A percentile compares a stretch with the other conserved stretches of the same genome.
These are phyloP conservation scores for Zaprionus bogoriensis DNA, from an alignment of 2,888 invertebrate species.

Conservation along the genomic window DNA sequence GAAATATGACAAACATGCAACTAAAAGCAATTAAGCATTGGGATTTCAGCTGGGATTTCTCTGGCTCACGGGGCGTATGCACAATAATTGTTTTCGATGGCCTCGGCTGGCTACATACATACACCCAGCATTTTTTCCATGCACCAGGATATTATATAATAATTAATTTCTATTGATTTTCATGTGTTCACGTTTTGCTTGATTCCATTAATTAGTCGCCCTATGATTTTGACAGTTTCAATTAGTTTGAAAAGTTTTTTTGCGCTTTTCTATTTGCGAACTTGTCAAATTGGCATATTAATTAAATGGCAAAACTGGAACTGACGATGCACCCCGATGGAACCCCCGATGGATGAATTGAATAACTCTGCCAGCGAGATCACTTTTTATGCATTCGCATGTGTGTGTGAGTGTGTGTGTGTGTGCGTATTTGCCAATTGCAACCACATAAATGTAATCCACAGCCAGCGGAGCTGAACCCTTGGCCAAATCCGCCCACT, in stretches of 20 bases:
- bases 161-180: slow-evolving; percentile 64
- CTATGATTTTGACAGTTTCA: slow-evolving; percentile 65
- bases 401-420: not conserved
- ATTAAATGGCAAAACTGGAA: slow-evolving; percentile 30
- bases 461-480: slow-evolving; percentile 43
- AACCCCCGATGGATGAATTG: slow-evolving; percentile 29
- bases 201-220: slow-evolving; percentile 59
- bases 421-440: slow-evolving; percentile 37
- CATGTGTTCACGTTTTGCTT: slow-evolving; percentile 16
- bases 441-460: slow-evolving; percentile 74
- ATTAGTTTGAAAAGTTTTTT: slow-evolving; percentile 50
- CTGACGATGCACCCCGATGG: not conserved
- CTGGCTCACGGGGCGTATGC: slow-evolving; percentile 23
- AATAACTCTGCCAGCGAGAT: slow-evolving; percentile 36
- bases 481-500: slow-evolving; percentile 13
- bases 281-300: slow-evolving; percentile 56
- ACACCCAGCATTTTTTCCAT: slow-evolving; percentile 5
- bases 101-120: slow-evolving; percentile 22
- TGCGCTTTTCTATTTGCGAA: slow-evolving; percentile 33
- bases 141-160: slow-evolving; percentile 27
- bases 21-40: slow-evolving; percentile 59
- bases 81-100: slow-evolving; percentile 42
- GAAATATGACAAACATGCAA: slow-evolving; percentile 55
- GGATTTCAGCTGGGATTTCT: slow-evolving; percentile 27
- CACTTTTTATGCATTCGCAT: slow-evolving; percentile 17